phyloP scores from a whole-genome alignment of 2,113 vertebrate genomes.

The Mirza zaza region DNA sequence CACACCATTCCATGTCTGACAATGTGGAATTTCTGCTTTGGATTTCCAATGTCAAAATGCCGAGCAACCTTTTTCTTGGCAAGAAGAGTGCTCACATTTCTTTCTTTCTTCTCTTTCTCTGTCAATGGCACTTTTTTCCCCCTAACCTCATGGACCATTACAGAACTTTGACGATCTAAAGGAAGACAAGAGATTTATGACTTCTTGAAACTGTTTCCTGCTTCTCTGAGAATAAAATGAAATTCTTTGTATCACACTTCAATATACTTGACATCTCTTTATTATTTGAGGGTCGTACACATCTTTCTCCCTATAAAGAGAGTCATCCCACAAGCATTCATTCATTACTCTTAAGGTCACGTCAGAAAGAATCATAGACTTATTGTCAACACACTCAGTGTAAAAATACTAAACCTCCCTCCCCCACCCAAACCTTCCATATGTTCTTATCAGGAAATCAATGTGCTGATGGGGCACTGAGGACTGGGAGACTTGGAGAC shows the following conservation, averaged over 20 bases:
- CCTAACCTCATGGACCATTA: not conserved
- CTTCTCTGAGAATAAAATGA: constrained; percentile 58
- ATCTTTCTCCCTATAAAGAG: constrained; percentile 72
- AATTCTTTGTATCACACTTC: constrained; percentile 57
- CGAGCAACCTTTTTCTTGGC: not conserved
- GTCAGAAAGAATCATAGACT: constrained; percentile 69
- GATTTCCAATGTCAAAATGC: not conserved
- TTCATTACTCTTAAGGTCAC: constrained; percentile 70
- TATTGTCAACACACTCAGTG: constrained; percentile 27
- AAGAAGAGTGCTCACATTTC: not conserved
- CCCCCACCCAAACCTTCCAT: not conserved
- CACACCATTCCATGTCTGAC: not conserved
- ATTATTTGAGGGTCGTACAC: constrained; percentile 60
- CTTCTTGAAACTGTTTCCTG: constrained; percentile 37
- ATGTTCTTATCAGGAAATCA: constrained; percentile 65
- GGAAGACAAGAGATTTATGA: constrained; percentile 39
- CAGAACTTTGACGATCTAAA: constrained; percentile 21
- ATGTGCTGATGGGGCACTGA: constrained; percentile 42
- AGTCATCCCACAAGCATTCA: constrained; percentile 55
- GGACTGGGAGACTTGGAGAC: not conserved
- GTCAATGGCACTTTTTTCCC: not conserved
- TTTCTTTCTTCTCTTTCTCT: not conserved
- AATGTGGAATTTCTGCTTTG: not conserved
- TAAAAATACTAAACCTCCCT: constrained; percentile 47
- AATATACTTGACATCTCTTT: constrained; percentile 71